These are phyloP conservation scores for Lagocephalus sceleratus DNA, from an alignment of 2,797 vertebrate genomes.

Conservation along the genomic window DNA sequence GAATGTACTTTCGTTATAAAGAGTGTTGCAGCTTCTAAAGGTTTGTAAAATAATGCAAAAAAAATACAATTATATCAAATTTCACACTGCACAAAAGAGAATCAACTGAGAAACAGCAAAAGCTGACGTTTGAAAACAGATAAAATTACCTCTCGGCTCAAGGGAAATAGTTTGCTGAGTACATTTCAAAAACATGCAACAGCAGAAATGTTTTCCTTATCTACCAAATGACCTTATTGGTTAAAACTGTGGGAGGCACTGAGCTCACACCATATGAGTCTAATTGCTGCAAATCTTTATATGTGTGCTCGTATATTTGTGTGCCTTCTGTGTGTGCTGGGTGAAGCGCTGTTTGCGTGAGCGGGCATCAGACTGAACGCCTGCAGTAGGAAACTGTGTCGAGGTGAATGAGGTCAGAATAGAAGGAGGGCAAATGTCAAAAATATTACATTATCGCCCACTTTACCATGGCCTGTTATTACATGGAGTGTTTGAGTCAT, in stretches of 20 bases:
- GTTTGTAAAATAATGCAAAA: background rate
- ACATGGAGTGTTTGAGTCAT: slow-evolving; percentile 34
- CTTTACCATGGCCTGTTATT: slow-evolving; percentile 30
- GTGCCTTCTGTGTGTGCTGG: slow-evolving; percentile 5
- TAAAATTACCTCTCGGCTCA: slow-evolving; percentile 18
- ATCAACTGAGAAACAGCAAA: slow-evolving; percentile 5
- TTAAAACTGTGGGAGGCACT: slow-evolving; percentile 61
- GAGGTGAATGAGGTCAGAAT: slow-evolving; percentile 55
- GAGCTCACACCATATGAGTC: slow-evolving; percentile 58
- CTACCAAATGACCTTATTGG: slow-evolving; percentile 62
- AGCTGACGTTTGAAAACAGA: slow-evolving; percentile 10
- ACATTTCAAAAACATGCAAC: slow-evolving; percentile 17
- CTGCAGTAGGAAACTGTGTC: slow-evolving; percentile 38
- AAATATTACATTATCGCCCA: slow-evolving; percentile 67
- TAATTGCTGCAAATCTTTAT: slow-evolving; percentile 52
- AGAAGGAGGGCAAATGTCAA: slow-evolving; percentile 62
- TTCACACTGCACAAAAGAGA: background rate
- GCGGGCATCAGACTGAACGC: slow-evolving; percentile 63
- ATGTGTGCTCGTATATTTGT: slow-evolving; percentile 13
- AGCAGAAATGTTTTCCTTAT: slow-evolving; percentile 48
- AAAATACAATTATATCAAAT: too few relatives aligned
- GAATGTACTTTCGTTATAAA: slow-evolving; percentile 5
- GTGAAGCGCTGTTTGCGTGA: slow-evolving; percentile 46
- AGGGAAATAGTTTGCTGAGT: slow-evolving; percentile 35
- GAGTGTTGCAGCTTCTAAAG: background rate